phyloP scores from a whole-genome alignment of 2,113 vertebrate genomes.

The Carassius carassius region DNA sequence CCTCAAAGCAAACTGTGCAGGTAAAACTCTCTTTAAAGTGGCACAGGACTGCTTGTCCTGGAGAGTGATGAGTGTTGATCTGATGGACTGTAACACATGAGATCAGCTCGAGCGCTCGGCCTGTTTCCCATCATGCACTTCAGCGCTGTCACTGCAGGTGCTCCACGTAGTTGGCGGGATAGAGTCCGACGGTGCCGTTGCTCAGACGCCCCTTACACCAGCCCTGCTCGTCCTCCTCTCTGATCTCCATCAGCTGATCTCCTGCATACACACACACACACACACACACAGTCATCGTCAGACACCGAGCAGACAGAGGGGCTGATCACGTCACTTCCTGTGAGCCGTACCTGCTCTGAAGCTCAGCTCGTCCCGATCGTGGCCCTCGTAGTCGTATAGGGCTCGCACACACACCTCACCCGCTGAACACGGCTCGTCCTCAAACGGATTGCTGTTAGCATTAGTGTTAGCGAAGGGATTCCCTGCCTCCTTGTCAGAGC shows the following conservation, averaged over 20 bases:
- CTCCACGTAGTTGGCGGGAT: slow-evolving; percentile 94
- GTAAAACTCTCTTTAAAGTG: neutral
- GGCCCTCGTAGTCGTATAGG: slow-evolving; percentile 94
- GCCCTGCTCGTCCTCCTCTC: slow-evolving; percentile 94
- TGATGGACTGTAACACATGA: too few relatives aligned
- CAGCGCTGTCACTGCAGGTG: slow-evolving; percentile 74
- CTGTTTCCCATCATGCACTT: neutral
- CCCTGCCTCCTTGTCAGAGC: slow-evolving; percentile 89
- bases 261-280: slow-evolving; percentile 69
- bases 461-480: slow-evolving; percentile 89
- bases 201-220: slow-evolving; percentile 97
- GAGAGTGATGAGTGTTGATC: too few relatives aligned
- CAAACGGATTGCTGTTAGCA: slow-evolving; percentile 90
- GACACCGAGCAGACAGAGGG: too few relatives aligned
- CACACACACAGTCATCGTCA: too few relatives aligned
- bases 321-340: too few relatives aligned
- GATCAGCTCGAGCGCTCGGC: too few relatives aligned
- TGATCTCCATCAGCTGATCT: slow-evolving; percentile 91
- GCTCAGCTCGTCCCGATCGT: slow-evolving; percentile 96
- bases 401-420: slow-evolving; percentile 80
- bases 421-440: slow-evolving; percentile 81
- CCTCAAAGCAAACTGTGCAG: neutral
- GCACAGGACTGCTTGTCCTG: too few relatives aligned
- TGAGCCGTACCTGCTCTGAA: slow-evolving; percentile 85
- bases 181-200: slow-evolving; percentile 85